These are phyloP conservation scores for Drosophila niveifrons DNA, from an alignment of 2,888 invertebrate species.

Conservation along the genomic window DNA sequence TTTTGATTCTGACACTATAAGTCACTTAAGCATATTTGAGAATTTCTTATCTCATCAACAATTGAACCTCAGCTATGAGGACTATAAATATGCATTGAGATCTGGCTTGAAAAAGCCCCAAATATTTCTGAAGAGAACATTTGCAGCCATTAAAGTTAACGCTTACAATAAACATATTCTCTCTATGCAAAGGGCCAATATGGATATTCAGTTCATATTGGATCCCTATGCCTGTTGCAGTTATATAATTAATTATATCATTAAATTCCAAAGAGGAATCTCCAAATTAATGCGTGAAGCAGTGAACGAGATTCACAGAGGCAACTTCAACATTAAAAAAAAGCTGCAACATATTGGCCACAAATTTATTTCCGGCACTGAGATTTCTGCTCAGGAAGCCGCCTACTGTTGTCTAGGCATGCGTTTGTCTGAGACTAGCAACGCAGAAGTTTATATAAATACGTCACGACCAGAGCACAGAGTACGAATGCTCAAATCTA, in stretches of 20 bases:
- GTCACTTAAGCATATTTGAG: not conserved
- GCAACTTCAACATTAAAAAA: not conserved
- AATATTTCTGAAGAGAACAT: conserved; percentile 12
- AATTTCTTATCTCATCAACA: not conserved
- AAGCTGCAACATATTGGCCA: not conserved
- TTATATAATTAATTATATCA: too few species aligned
- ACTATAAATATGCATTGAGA: conserved; percentile 10
- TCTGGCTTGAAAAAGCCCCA: conserved; percentile 22
- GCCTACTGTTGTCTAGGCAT: not conserved
- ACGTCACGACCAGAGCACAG: not conserved
- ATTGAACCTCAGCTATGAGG: too few species aligned
- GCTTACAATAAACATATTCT: not conserved
- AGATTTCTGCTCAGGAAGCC: not conserved
- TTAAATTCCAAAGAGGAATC: too few species aligned
- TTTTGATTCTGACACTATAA: too few species aligned
- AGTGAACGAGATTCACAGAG: too few species aligned
- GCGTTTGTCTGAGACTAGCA: conserved; percentile 1
- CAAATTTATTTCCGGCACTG: not conserved
- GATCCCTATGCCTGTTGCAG: too few species aligned
- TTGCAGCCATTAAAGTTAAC: not conserved
- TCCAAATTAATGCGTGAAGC: too few species aligned
- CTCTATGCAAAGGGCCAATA: too few species aligned
- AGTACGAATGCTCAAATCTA: not conserved
- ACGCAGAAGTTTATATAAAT: not conserved
- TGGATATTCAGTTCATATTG: too few species aligned